Evolutionary conservation across 2,113 vertebrate genomes (phyloP).

Genomic region (Symphodus melops): DNA sequence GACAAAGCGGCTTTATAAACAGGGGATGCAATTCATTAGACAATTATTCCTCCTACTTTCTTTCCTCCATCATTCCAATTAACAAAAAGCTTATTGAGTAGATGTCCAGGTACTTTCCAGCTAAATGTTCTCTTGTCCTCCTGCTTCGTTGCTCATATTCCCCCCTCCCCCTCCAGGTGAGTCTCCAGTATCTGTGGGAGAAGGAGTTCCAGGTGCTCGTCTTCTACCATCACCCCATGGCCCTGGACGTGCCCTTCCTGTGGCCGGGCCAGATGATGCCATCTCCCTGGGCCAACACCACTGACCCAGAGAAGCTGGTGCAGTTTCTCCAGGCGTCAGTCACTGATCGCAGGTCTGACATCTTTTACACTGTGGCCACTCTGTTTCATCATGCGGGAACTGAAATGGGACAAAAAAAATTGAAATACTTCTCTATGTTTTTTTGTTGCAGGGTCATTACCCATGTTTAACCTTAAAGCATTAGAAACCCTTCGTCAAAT

Average conservation of each 20-base stretch:
- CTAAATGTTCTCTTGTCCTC: no score
- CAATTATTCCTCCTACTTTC: no score
- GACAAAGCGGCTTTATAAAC: no score
- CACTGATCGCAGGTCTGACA: slow-evolving; percentile 87
- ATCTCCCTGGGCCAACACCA: slow-evolving; percentile 96
- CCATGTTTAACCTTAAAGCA: background rate
- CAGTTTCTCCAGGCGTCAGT: slow-evolving; percentile 96
- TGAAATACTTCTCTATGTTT: background rate
- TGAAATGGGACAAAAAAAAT: background rate
- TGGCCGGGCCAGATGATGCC: slow-evolving; percentile 99
- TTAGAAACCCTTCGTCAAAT: background rate
- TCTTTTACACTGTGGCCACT: background rate
- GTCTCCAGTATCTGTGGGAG: slow-evolving; percentile 96
- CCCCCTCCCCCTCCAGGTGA: slow-evolving; percentile 77
- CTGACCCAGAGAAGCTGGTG: slow-evolving; percentile 95
- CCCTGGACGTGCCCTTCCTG: slow-evolving; percentile 94
- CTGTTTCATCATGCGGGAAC: background rate
- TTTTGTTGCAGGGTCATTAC: background rate
- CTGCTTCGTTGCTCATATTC: background rate
- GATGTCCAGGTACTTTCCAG: no score
- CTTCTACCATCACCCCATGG: slow-evolving; percentile 97
- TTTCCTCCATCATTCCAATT: no score
- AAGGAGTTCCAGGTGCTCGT: slow-evolving; percentile 96
- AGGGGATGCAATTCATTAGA: no score
- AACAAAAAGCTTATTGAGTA: no score